These are phyloP conservation scores for Trachelipus rathkii DNA, from an alignment of 1,140 invertebrate genomes.

Conservation along the genomic window DNA sequence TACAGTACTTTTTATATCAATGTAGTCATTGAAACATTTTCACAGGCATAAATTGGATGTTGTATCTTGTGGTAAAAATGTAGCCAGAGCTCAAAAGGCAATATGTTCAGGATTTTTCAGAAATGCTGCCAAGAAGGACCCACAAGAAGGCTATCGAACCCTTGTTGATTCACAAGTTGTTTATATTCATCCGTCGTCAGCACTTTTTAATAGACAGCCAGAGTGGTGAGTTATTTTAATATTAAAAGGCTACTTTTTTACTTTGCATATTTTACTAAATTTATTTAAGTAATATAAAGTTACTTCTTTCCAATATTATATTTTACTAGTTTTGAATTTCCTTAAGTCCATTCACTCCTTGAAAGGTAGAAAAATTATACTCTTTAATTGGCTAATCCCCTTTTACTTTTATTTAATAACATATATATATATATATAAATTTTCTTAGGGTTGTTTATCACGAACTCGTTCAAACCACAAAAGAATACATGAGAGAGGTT, in stretches of 20 bases:
- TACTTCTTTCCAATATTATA: no score
- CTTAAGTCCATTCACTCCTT: no score
- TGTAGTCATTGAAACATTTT: slow-evolving; percentile 48
- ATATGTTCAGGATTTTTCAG: slow-evolving; percentile 98
- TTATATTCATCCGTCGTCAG: slow-evolving; percentile 97
- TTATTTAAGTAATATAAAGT: no score
- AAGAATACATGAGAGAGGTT: slow-evolving; percentile 99
- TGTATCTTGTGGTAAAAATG: slow-evolving; percentile 92
- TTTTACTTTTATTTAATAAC: no score
- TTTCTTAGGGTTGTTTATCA: slow-evolving; percentile 80
- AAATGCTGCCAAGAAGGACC: slow-evolving; percentile 98
- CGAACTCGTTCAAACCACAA: slow-evolving; percentile 96
- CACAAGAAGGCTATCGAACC: slow-evolving; percentile 96
- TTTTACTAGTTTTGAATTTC: no score
- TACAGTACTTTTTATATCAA: background rate
- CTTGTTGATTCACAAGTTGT: slow-evolving; percentile 97
- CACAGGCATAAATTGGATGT: slow-evolving; percentile 90
- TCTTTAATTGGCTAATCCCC: no score
- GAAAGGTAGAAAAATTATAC: no score
- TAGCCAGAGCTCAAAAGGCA: slow-evolving; percentile 92
- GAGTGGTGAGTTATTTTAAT: slow-evolving; percentile 66
- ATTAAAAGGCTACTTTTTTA: background rate
- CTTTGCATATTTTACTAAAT: no score
- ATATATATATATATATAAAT: no score
- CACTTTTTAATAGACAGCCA: slow-evolving; percentile 94